Evolutionary conservation across 2,797 vertebrate genomes (phyloP).

Genomic region (Tadarida brasiliensis): DNA sequence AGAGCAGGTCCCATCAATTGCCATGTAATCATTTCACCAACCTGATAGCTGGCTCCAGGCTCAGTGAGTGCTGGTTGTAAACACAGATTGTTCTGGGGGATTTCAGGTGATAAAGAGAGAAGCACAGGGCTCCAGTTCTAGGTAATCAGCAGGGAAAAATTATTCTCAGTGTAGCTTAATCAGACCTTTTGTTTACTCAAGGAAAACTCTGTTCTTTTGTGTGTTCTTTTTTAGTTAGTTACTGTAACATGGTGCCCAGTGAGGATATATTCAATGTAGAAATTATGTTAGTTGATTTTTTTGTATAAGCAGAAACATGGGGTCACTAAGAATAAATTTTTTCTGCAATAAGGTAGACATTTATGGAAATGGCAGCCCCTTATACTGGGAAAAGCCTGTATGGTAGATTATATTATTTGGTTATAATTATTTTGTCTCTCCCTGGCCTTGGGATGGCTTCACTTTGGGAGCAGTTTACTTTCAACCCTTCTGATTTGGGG

Average conservation of each 20-base stretch:
- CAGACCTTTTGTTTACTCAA: conserved; percentile 12
- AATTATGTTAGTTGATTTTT: conserved; percentile 5
- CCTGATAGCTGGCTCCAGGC: not conserved
- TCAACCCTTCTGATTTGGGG: not conserved
- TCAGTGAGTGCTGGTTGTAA: not conserved
- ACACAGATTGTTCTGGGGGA: not conserved
- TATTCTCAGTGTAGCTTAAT: conserved; percentile 34
- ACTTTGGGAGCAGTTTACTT: not conserved
- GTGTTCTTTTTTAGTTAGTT: not conserved
- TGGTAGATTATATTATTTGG: not conserved
- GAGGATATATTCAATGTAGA: conserved; percentile 13
- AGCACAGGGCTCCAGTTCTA: not conserved
- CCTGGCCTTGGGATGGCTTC: not conserved
- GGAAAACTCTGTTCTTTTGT: not conserved
- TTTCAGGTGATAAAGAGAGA: not conserved
- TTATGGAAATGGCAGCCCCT: not conserved
- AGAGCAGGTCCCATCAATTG: not conserved
- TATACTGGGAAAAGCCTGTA: not conserved
- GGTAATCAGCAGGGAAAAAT: not conserved
- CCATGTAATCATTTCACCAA: not conserved
- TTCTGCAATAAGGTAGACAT: not conserved
- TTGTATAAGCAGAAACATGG: not conserved
- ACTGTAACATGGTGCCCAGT: not conserved
- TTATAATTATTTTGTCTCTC: not conserved
- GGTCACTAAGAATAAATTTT: not conserved